Conservation (phyloP, 2,113 vertebrate genomes). For the Syrmaticus mikado region DNA sequence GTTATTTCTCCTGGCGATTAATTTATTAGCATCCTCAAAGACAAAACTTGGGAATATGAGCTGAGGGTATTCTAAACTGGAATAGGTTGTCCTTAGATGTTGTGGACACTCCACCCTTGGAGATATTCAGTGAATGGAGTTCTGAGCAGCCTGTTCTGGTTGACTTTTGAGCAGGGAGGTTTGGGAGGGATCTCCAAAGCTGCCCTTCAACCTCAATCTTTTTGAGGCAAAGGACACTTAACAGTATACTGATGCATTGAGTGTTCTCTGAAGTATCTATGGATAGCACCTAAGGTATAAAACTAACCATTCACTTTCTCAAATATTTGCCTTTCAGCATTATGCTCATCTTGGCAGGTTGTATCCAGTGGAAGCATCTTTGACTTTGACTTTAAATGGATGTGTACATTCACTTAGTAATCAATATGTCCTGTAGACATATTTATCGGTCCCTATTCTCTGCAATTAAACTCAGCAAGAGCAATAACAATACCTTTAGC, state of each 20-base stretch:
- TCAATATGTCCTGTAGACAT: neutral
- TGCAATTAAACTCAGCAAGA: conserved; percentile 54
- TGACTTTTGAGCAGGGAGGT: neutral
- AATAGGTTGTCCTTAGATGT: rapidly evolving
- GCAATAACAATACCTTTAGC: conserved; percentile 50
- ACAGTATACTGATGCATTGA: rapidly evolving
- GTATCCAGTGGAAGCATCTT: neutral
- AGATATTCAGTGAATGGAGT: rapidly evolving
- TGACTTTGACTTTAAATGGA: conserved; percentile 35
- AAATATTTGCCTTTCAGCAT: neutral
- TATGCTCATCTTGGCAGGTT: neutral
- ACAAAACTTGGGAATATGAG: neutral
- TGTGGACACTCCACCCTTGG: neutral
- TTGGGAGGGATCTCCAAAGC: neutral
- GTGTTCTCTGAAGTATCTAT: neutral
- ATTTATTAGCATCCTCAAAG: neutral
- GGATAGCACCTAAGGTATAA: neutral
- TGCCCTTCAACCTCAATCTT: neutral
- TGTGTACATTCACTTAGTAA: neutral
- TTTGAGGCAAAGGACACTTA: neutral
- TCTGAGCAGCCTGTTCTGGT: neutral
- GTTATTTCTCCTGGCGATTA: neutral
- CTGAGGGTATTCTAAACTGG: neutral
- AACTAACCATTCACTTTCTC: rapidly evolving
- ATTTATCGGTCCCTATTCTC: conserved; percentile 54